Conservation (phyloP, 2,113 vertebrate genomes). For the Andinoacara biseriatus region DNA sequence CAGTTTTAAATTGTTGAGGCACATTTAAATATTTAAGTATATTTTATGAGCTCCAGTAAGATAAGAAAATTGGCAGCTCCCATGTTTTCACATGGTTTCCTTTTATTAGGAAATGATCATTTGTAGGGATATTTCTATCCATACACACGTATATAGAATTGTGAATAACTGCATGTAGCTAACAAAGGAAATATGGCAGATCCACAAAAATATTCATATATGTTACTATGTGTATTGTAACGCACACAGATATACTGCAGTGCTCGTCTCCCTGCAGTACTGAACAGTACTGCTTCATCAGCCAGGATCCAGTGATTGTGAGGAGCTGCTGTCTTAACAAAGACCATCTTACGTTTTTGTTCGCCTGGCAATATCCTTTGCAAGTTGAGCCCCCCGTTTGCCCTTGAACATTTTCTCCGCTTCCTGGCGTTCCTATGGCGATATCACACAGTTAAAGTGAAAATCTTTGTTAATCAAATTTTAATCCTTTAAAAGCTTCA, state of each 20-base stretch:
- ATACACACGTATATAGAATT: too few species aligned
- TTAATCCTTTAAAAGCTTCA: neutral
- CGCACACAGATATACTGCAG: neutral
- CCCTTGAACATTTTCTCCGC: slow-evolving; percentile 99
- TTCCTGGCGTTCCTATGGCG: slow-evolving; percentile 97
- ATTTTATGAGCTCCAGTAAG: neutral
- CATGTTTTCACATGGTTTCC: neutral
- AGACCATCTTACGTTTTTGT: slow-evolving; percentile 97
- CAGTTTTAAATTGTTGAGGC: neutral
- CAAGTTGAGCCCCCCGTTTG: slow-evolving; percentile 99
- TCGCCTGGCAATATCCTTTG: slow-evolving; percentile 99
- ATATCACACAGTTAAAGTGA: slow-evolving; percentile 90
- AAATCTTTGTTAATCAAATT: slow-evolving; percentile 14
- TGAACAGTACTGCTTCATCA: neutral
- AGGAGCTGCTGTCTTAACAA: slow-evolving; percentile 82
- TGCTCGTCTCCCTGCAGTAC: neutral
- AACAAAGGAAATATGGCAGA: too few species aligned
- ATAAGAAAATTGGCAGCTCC: neutral
- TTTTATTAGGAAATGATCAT: neutral
- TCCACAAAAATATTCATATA: neutral
- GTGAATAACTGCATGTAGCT: too few species aligned
- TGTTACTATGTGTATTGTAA: neutral
- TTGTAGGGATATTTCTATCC: neutral
- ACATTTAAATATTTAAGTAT: neutral
- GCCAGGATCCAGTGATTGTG: slow-evolving; percentile 83